Evolutionary conservation across 2,797 vertebrate species (phyloP), one percentile per base, ranked within the genome.

Genomic region (Odontamblyopus lacepedii): DNA sequence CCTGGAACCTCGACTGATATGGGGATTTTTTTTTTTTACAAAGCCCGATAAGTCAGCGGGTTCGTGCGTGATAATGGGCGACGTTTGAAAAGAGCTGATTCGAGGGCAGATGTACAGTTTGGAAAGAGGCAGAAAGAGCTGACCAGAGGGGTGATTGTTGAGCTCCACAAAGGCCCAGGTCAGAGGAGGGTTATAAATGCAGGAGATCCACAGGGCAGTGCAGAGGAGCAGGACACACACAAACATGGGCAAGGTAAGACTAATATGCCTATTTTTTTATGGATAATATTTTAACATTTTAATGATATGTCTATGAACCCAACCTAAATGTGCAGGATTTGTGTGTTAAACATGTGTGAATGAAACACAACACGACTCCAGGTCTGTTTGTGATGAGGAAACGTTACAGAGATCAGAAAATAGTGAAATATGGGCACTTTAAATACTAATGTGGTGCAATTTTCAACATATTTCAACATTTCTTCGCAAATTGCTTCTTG

Each of bases 161-260:
- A 6, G 50, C 11, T 16, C 30, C 59, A 90, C 89, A 91, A 91
- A 74, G 82, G 27, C 72, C 9, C 57, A 32, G 83, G 85, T 92
- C 81, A 85, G 70, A 62, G 16, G 6, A 61, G 86, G 88, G 81
- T 91, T 91, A 92, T 91, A 92, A 90, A 92, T 79, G 85, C 82
- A 85, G 84, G 51, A 3, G 5, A 70, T 67, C 63, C 74, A 57
- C 41, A 5, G 61, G 67, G 62, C 70, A 13, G 74, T 69, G 57
- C 83, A 81, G 78, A 38, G 73, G 74, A 86, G 76, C 5, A 78
- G 73, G 78, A 77, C 64, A 78, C 63, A 29, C 63, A 68, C 84
- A 91, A 60, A 79, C 82, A 92, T 92, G 87, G 89, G 85, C 1
- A 93, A 92, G 89, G 91, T 92, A 89, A 91, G 90, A 80, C 77